phyloP scores from a whole-genome alignment of 2,797 vertebrate species.

The Nothura maculosa region DNA sequence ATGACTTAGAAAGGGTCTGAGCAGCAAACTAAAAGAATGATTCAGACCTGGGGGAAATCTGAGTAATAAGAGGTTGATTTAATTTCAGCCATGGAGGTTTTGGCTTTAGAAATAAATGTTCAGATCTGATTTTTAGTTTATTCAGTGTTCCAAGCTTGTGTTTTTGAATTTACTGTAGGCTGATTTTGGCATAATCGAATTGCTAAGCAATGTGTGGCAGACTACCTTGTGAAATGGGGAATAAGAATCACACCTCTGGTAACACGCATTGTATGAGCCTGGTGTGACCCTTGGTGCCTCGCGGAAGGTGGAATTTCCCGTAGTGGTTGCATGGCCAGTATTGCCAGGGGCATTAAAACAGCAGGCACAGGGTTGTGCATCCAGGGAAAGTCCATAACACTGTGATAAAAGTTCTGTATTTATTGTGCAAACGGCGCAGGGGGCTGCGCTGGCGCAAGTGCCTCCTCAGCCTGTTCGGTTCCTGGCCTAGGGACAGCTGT shows the following conservation, averaged over 20 bases:
- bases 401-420: background rate
- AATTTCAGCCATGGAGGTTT: background rate
- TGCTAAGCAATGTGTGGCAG: background rate
- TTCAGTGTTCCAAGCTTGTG: background rate
- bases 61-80: background rate
- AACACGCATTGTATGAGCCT: background rate
- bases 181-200: conserved; percentile 30
- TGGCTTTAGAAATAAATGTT: background rate
- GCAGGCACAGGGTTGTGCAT: background rate
- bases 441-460: background rate
- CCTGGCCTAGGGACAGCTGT: background rate
- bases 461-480: accelerated
- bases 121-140: background rate
- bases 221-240: background rate
- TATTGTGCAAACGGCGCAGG: background rate
- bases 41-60: background rate
- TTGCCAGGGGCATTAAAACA: conserved; percentile 25
- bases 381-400: background rate
- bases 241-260: background rate
- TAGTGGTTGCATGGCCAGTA: background rate
- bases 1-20: background rate
- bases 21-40: background rate
- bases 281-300: background rate
- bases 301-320: conserved; percentile 16
- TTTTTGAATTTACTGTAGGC: background rate